These are phyloP conservation scores for Nomia melanderi DNA, from an alignment of 1,140 invertebrate species.

Conservation along the genomic window DNA sequence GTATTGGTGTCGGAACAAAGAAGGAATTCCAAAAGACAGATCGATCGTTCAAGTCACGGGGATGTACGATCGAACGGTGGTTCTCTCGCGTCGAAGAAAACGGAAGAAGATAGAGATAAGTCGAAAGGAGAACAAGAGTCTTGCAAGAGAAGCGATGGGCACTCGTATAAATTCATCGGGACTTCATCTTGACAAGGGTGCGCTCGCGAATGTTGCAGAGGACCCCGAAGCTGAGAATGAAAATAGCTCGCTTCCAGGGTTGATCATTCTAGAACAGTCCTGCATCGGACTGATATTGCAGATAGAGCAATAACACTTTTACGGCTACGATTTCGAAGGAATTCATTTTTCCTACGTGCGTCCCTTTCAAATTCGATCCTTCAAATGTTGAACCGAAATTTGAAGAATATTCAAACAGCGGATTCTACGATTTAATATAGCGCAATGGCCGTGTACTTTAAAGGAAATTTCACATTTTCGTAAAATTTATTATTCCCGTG, in stretches of 20 bases:
- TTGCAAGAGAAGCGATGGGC: conserved; percentile 25
- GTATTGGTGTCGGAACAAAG: conserved; percentile 38
- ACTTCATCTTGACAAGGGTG: conserved; percentile 47
- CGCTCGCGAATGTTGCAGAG: conserved; percentile 33
- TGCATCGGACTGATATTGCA: conserved; percentile 15
- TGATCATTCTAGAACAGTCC: conserved; percentile 7
- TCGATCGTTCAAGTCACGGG: conserved; percentile 50
- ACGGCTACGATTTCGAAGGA: background rate
- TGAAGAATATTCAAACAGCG: too few species aligned
- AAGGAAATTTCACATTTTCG: too few species aligned
- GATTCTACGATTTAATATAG: too few species aligned
- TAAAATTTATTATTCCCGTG: too few species aligned
- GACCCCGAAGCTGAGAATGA: conserved; percentile 28
- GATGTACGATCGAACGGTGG: conserved; percentile 13
- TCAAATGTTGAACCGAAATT: background rate
- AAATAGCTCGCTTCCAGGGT: background rate
- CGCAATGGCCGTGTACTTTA: too few species aligned
- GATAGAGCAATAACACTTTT: conserved; percentile 13
- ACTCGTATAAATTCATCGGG: conserved; percentile 62
- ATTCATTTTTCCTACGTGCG: background rate
- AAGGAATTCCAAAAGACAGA: conserved; percentile 57
- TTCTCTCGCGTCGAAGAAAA: background rate
- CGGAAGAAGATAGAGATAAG: background rate
- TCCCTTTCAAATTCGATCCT: background rate
- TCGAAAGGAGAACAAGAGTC: conserved; percentile 24